Conservation (phyloP, 2,113 vertebrate species). For the Sialia sialis region DNA sequence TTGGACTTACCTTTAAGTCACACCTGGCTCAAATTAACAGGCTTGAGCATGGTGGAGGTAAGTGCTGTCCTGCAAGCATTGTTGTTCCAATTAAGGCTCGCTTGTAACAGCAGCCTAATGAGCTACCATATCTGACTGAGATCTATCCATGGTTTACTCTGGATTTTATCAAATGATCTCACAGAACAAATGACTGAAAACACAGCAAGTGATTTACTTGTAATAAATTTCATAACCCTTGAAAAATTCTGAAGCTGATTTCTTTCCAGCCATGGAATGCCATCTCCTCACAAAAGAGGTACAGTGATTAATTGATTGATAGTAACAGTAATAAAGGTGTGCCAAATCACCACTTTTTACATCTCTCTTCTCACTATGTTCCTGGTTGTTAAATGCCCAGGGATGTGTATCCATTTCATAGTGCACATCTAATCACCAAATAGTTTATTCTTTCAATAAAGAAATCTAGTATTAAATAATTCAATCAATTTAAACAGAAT, state of each 20-base stretch:
- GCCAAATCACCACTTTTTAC: background rate
- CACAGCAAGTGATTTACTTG: background rate
- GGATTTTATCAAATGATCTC: background rate
- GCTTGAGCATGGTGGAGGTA: background rate
- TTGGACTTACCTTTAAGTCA: constrained; percentile 67
- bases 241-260: background rate
- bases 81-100: background rate
- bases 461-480: background rate
- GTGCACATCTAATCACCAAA: background rate
- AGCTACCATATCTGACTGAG: background rate
- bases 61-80: background rate
- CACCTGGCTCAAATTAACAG: constrained; percentile 45
- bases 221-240: background rate
- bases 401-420: background rate
- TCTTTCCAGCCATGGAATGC: background rate
- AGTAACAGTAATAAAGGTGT: background rate
- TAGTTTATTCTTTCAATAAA: background rate
- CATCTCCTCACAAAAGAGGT: background rate
- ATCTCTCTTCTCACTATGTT: background rate
- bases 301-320: background rate
- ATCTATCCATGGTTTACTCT: background rate
- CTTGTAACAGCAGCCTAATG: background rate
- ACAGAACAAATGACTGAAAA: background rate
- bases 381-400: background rate
- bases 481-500: background rate